Evolutionary conservation across 30 jellyfish, hydroid and myxozoan species (phyloP).

Genomic region (Hydractinia symbiolongicarpus): DNA sequence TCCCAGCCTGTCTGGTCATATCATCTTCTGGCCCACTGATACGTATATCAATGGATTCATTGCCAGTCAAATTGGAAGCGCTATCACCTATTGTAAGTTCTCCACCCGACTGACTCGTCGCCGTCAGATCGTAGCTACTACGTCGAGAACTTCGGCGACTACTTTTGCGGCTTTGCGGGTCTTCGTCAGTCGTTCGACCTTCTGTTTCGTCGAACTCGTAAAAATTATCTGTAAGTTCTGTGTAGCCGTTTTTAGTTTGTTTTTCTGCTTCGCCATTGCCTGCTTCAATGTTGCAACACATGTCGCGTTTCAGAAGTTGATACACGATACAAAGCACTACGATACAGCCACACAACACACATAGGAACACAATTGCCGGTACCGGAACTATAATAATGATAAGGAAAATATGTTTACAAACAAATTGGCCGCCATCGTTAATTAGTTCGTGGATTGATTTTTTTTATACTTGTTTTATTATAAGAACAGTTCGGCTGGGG

Average conservation of each 20-base stretch:
- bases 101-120: slow-evolving; percentile 75
- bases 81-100: slow-evolving; percentile 79
- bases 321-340: slow-evolving; percentile 72
- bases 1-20: slow-evolving; percentile 62
- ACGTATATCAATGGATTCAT: slow-evolving; percentile 69
- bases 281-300: slow-evolving; percentile 83
- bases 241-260: slow-evolving; percentile 77
- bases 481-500: too few relatives aligned
- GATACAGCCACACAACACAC: slow-evolving; percentile 85
- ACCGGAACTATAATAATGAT: slow-evolving; percentile 62
- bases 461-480: too few relatives aligned
- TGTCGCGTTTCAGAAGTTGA: slow-evolving; percentile 83
- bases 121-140: slow-evolving; percentile 65
- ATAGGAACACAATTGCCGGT: slow-evolving; percentile 84
- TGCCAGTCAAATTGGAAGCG: slow-evolving; percentile 71
- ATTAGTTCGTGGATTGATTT: too few relatives aligned
- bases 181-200: slow-evolving; percentile 80
- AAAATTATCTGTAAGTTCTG: slow-evolving; percentile 70
- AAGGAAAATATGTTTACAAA: background rate
- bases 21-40: slow-evolving; percentile 79
- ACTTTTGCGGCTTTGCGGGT: slow-evolving; percentile 60
- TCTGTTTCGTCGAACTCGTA: slow-evolving; percentile 76
- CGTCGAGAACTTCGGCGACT: slow-evolving; percentile 92
- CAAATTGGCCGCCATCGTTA: too few relatives aligned
- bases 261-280: slow-evolving; percentile 65